Evolutionary conservation across 2,888 invertebrate species (phyloP), one percentile per base, ranked within the genome.

Genomic region (Philaethria dido): DNA sequence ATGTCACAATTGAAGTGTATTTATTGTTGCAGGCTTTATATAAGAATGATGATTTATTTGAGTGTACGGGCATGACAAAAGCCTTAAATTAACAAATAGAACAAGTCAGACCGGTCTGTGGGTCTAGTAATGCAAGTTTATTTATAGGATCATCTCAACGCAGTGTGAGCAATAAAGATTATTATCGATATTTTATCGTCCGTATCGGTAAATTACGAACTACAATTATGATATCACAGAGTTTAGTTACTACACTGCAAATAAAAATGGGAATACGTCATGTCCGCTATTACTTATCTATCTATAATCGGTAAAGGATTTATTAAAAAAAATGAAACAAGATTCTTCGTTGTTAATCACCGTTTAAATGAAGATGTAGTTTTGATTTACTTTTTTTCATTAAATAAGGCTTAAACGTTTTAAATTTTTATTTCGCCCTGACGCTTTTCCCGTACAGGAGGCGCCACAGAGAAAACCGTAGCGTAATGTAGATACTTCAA

Each of bases 131-230:
- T 66, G 70, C 70, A 60, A 52, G 73, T 72, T 73, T 73, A 73
- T 73, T 72, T 72, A 73, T 73, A 73, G 73, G 67, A 70, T 68
- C 69, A 71, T 72, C 72, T 72, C 67, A 62, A 64, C 67, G 64
- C 67, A 50, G 62, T 64, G 64, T 67, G 64, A 66, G 67, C 72
- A 70, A 73, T 73, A 67, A 69, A 70, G 70, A 72, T 72, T 68
- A 73, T 70, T 70, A 73, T 73, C 72, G 62, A 52, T 72, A 69
- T 72, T 71, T 71, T 69, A 73, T 73, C 73, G 69, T 64, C 66
- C 64, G 65, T 69, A 73, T 73, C 73, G 68, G 66, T 72, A 72
- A 72, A 72, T 73, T 70, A 72, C 73, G 59, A 57, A 54, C 57
- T 59, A 62, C 70, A 73, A 73, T 73, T 73, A 73, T 70, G 70